Evolutionary conservation across 2,113 vertebrate species (phyloP).

Genomic region (Thomomys bottae): DNA sequence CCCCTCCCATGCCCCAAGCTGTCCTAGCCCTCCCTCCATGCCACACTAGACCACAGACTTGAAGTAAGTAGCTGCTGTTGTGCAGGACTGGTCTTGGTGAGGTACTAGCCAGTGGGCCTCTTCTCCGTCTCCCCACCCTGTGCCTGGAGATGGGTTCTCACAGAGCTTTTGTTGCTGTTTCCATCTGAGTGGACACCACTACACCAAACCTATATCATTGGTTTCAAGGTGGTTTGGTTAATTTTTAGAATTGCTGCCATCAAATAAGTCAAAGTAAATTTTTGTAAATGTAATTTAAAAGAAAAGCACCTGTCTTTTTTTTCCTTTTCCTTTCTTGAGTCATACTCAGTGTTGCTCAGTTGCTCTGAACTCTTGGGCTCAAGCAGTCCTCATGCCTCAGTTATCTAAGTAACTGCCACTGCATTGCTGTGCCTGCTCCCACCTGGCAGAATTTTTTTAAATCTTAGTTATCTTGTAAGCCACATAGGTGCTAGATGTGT

Average conservation of each 20-base stretch:
- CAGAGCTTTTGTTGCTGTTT: background rate
- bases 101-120: too few relatives aligned
- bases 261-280: slow-evolving; percentile 36
- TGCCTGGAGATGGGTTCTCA: slow-evolving; percentile 1
- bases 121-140: too few relatives aligned
- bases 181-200: background rate
- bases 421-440: background rate
- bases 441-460: background rate
- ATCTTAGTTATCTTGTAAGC: slow-evolving; percentile 20
- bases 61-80: too few relatives aligned
- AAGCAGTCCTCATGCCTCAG: background rate
- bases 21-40: accelerated
- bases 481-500: slow-evolving; percentile 31
- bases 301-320: background rate
- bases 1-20: background rate
- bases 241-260: slow-evolving; percentile 19
- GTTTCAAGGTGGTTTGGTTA: slow-evolving; percentile 28
- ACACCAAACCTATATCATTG: too few relatives aligned
- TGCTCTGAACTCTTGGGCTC: background rate
- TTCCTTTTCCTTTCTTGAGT: background rate
- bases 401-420: background rate
- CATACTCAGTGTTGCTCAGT: background rate
- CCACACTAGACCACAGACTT: background rate
- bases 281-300: background rate
- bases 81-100: too few relatives aligned